Evolutionary conservation across 2,113 vertebrate genomes (phyloP), one percentile per base, ranked within the genome.

Genomic region (Python bivittatus): DNA sequence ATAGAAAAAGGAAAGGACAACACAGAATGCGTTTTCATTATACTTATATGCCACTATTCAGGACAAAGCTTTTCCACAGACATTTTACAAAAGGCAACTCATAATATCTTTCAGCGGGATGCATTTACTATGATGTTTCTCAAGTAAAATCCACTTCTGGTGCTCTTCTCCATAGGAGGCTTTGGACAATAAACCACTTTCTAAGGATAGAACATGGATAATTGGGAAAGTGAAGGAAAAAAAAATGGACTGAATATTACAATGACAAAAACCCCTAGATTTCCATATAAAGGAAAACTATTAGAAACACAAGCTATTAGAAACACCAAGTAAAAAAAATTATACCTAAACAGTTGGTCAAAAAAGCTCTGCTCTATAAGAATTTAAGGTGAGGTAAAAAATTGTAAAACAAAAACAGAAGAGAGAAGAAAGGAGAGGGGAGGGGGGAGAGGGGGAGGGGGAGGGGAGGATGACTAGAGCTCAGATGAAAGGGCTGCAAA

Each of bases 301-400:
- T 91, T 91, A 91, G 17, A 91, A 61, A 61, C 38, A 17, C 42
- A 60, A 91, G n/a, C n/a, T n/a, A n/a, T n/a, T n/a, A n/a, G n/a
- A n/a, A 44, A 61, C 33, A 27, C 4, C 11, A 85, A 60, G 9
- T 9, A 20, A 44, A 15, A 3, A 38, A 84, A 58, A 48, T 17
- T 64, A 9, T 38, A 60, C 23, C 6, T 25, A 90, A n/a, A 38
- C n/a, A 90, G 17, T 44, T 88, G 58, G 22, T 53, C 44, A 29
- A 68, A 89, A 10, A 42, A 56, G 60, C 48, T 53, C 7, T 57
- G 25, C 54, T 58, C 7, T 27, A 4, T 44, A 72, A 90, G 52
- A 38, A 29, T n/a, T 33, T 72, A 33, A n/a, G 64, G 52, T 20
- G 53, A 33, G 5, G 22, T 53, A 22, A 90, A 33, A 29, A 68